Evolutionary conservation across 2,113 vertebrate genomes (phyloP).

Genomic region (Ptychochromis oligacanthus): DNA sequence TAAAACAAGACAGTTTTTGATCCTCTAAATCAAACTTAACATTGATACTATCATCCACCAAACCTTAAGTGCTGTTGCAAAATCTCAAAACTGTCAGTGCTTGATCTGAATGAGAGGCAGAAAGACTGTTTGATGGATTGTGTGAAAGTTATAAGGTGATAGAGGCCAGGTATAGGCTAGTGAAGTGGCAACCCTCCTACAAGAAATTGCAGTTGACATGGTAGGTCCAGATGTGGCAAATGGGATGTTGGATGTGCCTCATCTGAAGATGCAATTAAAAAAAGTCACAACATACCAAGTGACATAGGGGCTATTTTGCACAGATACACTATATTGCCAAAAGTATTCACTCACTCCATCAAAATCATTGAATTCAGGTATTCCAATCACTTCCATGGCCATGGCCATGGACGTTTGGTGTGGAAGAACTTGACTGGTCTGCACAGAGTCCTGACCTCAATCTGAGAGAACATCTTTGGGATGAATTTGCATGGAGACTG

Average conservation of each 20-base stretch:
- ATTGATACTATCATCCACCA: not conserved
- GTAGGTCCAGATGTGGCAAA: not conserved
- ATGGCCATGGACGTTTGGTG: too few species aligned
- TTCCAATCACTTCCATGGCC: too few species aligned
- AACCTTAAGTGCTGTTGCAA: not conserved
- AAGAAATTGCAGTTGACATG: not conserved
- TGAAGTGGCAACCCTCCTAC: not conserved
- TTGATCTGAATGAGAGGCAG: not conserved
- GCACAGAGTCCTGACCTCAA: too few species aligned
- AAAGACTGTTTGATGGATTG: not conserved
- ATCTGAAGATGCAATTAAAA: not conserved
- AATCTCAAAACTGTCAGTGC: not conserved
- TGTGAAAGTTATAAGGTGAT: not conserved
- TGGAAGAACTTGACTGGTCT: too few species aligned
- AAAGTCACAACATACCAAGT: not conserved
- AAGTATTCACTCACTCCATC: too few species aligned
- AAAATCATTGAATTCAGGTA: too few species aligned
- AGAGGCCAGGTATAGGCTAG: not conserved
- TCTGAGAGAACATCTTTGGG: too few species aligned
- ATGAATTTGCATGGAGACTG: too few species aligned
- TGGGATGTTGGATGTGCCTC: not conserved
- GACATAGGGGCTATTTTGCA: not conserved
- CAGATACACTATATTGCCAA: too few species aligned
- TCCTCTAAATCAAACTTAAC: not conserved
- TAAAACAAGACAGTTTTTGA: not conserved